Evolutionary conservation across 1,140 invertebrate species (phyloP), one percentile per base, ranked within the genome.

Genomic region (Berghia stephanieae): DNA sequence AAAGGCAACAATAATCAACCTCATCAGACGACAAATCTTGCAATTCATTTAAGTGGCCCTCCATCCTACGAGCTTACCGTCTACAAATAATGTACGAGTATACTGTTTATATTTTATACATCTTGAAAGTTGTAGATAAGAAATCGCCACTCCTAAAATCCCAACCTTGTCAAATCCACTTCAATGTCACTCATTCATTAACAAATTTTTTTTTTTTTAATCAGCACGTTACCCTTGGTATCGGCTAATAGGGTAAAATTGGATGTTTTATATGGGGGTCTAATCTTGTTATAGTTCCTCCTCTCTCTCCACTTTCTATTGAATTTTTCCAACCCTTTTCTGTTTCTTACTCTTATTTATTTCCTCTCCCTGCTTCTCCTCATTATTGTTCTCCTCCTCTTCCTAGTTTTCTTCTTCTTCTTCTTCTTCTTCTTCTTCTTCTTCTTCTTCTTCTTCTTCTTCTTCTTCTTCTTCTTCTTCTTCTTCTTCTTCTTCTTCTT

Each of bases 311-410:
- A 5, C 18, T n/a, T 6, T n/a, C 21, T 18, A 67, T 21, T 38
- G 34, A 21, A 4, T 34, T 16, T 38, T 38, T n/a, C 63, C 63
- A 38, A 31, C 57, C 34, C 57, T 44, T 24, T 27, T 71, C 21
- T 44, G 40, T 46, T 44, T 21, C 42, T 36, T 27, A 10, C 27
- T 43, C 36, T 13, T 13, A 16, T 40, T 43, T 44, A 21, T 69
- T 36, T 71, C 38, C 49, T 16, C 49, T 43, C 49, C 40, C 36
- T 16, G 43, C 69, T 75, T 55, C 42, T 42, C 46, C 67, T 77
- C 38, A 3, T 42, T 77, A 31, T 70, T 44, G 74, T 38, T 70
- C 75, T 70, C 75, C 43, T 67, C 49, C 43, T 71, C 43, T 71
- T 43, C 49, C 69, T 71, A 67, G 16, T 10, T 73, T 34, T 77